These are phyloP conservation scores for Phenganax subtilis DNA, from an alignment of 92 coral and sea anemone species.

Conservation along the genomic window DNA sequence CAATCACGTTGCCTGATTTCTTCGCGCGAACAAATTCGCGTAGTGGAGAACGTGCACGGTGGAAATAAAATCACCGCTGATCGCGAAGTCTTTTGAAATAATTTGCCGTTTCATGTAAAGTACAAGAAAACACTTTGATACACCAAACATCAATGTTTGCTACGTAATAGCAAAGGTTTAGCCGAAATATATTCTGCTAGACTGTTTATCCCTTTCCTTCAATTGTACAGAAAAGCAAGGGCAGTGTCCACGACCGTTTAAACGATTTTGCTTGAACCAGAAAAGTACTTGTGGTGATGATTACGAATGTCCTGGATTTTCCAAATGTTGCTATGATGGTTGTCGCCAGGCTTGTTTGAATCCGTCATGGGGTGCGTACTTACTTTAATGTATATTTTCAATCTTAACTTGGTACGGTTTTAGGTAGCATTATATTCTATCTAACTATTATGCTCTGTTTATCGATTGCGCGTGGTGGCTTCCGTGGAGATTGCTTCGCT, in stretches of 20 bases:
- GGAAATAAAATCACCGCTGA: too few relatives aligned
- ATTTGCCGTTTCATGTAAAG: too few relatives aligned
- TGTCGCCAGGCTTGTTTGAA: conserved; percentile 24
- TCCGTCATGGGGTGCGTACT: conserved; percentile 34
- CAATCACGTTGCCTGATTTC: too few relatives aligned
- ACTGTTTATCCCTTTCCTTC: neutral
- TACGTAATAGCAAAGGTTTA: neutral
- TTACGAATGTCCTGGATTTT: conserved; percentile 42
- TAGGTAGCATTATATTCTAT: neutral
- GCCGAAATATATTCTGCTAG: neutral
- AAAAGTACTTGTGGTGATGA: conserved; percentile 17
- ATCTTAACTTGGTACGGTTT: neutral
- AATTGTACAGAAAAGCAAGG: conserved; percentile 23
- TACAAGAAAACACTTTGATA: too few relatives aligned
- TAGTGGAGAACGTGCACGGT: too few relatives aligned
- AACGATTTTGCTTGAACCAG: conserved; percentile 17
- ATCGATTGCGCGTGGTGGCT: too few relatives aligned
- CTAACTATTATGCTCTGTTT: too few relatives aligned
- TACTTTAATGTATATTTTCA: neutral
- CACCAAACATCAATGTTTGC: too few relatives aligned
- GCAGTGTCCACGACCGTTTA: conserved; percentile 35
- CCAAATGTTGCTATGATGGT: conserved; percentile 38
- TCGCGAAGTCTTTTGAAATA: too few relatives aligned
- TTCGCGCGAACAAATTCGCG: too few relatives aligned
- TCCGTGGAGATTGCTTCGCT: too few relatives aligned